A percentile compares a stretch with the other conserved stretches of the same genome.
Conservation (phyloP, 2,113 vertebrate genomes). For the Oncorhynchus masou region DNA sequence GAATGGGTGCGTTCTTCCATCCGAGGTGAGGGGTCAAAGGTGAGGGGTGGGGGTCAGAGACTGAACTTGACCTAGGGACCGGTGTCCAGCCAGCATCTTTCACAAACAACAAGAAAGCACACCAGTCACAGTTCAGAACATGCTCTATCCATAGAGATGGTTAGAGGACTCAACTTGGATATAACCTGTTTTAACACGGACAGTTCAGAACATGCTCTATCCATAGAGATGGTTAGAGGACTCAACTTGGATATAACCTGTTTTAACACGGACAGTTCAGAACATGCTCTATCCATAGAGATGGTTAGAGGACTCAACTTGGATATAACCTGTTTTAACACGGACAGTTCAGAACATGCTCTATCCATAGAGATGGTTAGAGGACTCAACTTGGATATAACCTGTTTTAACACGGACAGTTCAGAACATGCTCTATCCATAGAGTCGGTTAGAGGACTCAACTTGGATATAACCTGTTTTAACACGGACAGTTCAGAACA, state of each 20-base stretch:
- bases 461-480: no score
- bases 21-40: slow-evolving; percentile 4
- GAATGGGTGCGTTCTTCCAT: slow-evolving; percentile 70
- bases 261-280: neutral
- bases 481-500: no score
- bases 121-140: neutral
- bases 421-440: no score
- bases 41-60: slow-evolving; percentile 24
- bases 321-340: neutral
- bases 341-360: no score
- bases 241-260: neutral
- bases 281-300: neutral
- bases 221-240: neutral
- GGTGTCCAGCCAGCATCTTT: slow-evolving; percentile 46
- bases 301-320: neutral
- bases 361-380: no score
- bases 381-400: no score
- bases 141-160: neutral
- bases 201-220: neutral
- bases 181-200: neutral
- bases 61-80: slow-evolving; percentile 36
- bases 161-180: neutral
- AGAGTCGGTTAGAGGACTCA: no score
- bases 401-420: no score
- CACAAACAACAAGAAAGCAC: slow-evolving; percentile 39